Conservation (phyloP, 2,113 vertebrate genomes). For the Saimiri boliviensis region DNA sequence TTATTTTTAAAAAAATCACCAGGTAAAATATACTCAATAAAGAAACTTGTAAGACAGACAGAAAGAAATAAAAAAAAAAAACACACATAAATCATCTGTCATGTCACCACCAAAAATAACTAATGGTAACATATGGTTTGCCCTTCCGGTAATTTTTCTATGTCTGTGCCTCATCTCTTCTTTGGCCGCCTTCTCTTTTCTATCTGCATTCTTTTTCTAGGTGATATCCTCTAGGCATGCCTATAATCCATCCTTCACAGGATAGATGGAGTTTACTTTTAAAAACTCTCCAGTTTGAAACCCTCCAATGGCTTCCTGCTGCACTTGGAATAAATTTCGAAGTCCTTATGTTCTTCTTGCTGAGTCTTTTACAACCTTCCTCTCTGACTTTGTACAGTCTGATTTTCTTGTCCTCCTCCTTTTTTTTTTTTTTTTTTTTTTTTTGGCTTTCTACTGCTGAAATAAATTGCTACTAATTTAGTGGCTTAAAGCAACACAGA, state of each 20-base stretch:
- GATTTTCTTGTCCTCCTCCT: not conserved
- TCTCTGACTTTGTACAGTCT: not conserved
- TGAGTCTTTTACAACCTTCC: not conserved
- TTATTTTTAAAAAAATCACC: not conserved
- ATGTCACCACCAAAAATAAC: conserved; percentile 35
- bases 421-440: not conserved
- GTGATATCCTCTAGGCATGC: not conserved
- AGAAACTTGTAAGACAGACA: conserved; percentile 38
- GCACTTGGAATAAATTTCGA: not conserved
- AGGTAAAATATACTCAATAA: not conserved
- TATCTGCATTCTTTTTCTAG: not conserved
- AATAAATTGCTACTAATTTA: not conserved
- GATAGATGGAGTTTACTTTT: not conserved
- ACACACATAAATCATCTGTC: conserved; percentile 37
- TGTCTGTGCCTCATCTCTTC: not conserved
- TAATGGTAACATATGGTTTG: conserved; percentile 44
- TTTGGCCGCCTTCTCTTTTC: not conserved
- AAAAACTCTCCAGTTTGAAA: not conserved
- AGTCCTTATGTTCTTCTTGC: not conserved
- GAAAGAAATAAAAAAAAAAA: not conserved
- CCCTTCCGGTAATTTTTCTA: not conserved
- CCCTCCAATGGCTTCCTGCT: not conserved
- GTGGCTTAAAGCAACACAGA: not conserved
- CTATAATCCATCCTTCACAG: not conserved
- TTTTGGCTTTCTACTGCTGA: not conserved